phyloP scores from a whole-genome alignment of 2,888 invertebrate genomes.

The Eilema depressum region DNA sequence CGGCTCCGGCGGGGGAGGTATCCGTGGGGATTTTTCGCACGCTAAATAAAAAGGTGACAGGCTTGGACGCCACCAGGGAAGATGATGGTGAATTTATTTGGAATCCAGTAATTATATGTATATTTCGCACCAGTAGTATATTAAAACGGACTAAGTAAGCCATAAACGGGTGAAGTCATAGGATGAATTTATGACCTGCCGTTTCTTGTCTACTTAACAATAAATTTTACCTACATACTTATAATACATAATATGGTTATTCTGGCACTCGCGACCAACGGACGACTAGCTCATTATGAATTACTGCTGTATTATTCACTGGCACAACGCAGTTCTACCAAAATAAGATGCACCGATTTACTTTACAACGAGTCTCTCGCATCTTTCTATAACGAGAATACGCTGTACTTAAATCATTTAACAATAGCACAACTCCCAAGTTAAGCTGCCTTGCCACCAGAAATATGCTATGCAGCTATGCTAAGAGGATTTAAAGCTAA shows the following conservation, averaged over 20 bases:
- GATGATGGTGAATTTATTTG: too few relatives aligned
- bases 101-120: too few relatives aligned
- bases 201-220: conserved; percentile 24
- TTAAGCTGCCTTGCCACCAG: too few relatives aligned
- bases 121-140: too few relatives aligned
- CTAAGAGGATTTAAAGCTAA: too few relatives aligned
- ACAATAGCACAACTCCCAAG: not conserved
- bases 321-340: conserved; percentile 12
- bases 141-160: too few relatives aligned
- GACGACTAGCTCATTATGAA: conserved; percentile 16
- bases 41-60: too few relatives aligned
- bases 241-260: conserved; percentile 24
- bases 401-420: not conserved
- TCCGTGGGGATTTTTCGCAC: too few relatives aligned
- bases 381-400: not conserved
- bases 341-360: conserved; percentile 39
- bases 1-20: too few relatives aligned
- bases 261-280: conserved; percentile 39
- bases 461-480: too few relatives aligned
- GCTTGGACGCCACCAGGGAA: too few relatives aligned
- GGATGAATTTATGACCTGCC: conserved; percentile 31
- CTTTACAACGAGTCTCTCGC: not conserved
- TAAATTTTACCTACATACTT: conserved; percentile 16
- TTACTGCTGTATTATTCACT: not conserved
- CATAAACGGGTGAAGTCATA: conserved; percentile 10